These are phyloP conservation scores for Periparus ater DNA, from an alignment of 2,797 vertebrate genomes.

Conservation along the genomic window DNA sequence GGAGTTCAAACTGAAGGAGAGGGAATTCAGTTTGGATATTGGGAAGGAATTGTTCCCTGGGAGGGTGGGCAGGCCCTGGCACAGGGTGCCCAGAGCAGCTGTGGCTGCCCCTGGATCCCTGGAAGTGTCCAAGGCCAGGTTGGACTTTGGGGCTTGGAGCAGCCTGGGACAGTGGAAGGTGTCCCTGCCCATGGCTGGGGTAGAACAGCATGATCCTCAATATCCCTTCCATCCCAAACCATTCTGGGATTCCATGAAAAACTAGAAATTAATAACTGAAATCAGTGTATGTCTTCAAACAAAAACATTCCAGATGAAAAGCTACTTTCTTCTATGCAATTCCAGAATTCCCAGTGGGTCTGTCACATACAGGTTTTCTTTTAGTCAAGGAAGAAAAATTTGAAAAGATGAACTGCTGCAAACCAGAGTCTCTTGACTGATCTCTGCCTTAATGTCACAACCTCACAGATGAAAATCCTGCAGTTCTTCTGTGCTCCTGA, in stretches of 20 bases:
- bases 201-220: not conserved
- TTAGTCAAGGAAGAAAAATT: not conserved
- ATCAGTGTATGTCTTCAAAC: not conserved
- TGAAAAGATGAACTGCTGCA: not conserved
- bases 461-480: not conserved
- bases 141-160: not conserved
- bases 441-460: not conserved
- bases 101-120: not conserved
- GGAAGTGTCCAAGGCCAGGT: not conserved
- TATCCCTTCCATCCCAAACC: not conserved
- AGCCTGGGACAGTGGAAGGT: fast-evolving
- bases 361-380: fast-evolving
- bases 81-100: not conserved
- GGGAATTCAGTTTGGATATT: not conserved
- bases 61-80: not conserved
- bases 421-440: not conserved
- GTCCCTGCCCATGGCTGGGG: not conserved
- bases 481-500: not conserved
- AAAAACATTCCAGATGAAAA: not conserved
- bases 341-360: not conserved
- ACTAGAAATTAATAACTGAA: not conserved
- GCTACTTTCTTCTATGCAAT: not conserved
- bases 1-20: not conserved
- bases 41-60: not conserved
- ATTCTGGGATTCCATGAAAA: not conserved